A percentile compares a stretch with the other conserved stretches of the same genome.
Evolutionary conservation across 2,888 invertebrate genomes (phyloP).

Genomic region (Macaria notata): DNA sequence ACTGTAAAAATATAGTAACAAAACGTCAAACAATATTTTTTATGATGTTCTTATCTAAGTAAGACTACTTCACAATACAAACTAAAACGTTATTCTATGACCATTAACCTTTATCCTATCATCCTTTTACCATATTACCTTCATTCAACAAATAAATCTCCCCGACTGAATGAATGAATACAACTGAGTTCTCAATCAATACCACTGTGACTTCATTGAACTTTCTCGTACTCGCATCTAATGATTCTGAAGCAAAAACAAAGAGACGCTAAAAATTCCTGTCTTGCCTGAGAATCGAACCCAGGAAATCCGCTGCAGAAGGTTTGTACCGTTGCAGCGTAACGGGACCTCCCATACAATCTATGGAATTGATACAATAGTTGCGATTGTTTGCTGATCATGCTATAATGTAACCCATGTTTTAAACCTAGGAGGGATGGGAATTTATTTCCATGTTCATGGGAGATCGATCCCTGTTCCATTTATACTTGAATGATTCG

Average conservation of each 20-base stretch:
- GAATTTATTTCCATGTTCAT: background rate
- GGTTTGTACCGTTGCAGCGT: constrained; percentile 56
- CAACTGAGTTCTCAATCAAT: too few relatives aligned
- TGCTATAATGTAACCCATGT: constrained; percentile 14
- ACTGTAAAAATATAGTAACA: too few relatives aligned
- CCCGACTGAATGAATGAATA: too few relatives aligned
- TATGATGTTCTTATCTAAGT: too few relatives aligned
- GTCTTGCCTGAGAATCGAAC: constrained; percentile 63
- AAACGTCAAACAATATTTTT: too few relatives aligned
- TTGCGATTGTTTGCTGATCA: constrained; percentile 29
- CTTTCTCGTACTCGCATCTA: constrained; percentile 13
- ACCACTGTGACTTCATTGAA: too few relatives aligned
- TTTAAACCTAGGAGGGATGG: constrained; percentile 7
- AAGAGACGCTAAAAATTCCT: constrained; percentile 51
- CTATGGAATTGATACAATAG: constrained; percentile 32
- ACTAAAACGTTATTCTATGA: too few relatives aligned
- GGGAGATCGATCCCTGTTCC: background rate
- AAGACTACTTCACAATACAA: too few relatives aligned
- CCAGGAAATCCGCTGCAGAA: constrained; percentile 64
- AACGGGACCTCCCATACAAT: constrained; percentile 49
- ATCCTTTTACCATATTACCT: too few relatives aligned
- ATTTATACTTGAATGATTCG: too few relatives aligned
- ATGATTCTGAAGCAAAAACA: constrained; percentile 22
- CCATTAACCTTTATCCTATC: too few relatives aligned
- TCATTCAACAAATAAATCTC: too few relatives aligned